Evolutionary conservation across 2,888 invertebrate genomes (phyloP).

Genomic region (Pedicia rivosa): DNA sequence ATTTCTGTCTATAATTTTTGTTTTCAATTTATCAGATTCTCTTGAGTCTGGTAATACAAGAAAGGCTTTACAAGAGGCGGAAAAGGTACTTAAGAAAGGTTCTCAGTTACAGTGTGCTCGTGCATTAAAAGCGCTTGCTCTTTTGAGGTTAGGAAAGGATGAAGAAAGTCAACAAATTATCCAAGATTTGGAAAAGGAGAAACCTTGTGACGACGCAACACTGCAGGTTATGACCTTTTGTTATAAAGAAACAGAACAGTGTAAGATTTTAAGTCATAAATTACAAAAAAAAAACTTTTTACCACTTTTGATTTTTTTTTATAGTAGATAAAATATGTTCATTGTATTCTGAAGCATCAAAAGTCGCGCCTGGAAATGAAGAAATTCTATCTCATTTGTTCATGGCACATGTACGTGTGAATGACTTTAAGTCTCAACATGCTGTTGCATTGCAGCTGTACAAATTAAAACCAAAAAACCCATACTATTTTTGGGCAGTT

Average conservation of each 20-base stretch:
- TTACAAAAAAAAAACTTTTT: constrained; percentile 1
- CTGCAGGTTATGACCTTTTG: constrained; percentile 91
- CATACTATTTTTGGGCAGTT: constrained; percentile 96
- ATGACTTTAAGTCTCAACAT: constrained; percentile 82
- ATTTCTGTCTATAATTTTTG: neutral
- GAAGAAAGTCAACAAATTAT: constrained; percentile 63
- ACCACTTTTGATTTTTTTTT: constrained; percentile 16
- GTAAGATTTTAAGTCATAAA: constrained; percentile 38
- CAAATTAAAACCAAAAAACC: constrained; percentile 83
- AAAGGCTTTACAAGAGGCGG: constrained; percentile 92
- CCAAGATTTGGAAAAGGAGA: constrained; percentile 58
- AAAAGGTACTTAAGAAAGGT: constrained; percentile 88
- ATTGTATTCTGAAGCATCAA: constrained; percentile 78
- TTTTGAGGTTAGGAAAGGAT: constrained; percentile 73
- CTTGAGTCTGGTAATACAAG: constrained; percentile 92
- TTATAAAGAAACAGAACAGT: constrained; percentile 79
- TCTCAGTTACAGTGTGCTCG: constrained; percentile 77
- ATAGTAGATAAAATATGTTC: constrained; percentile 78
- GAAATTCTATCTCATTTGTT: constrained; percentile 88
- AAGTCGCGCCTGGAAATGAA: constrained; percentile 73
- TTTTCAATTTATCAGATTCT: constrained; percentile 51
- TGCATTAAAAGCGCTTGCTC: constrained; percentile 81
- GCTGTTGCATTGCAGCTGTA: constrained; percentile 78
- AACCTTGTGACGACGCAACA: constrained; percentile 82
- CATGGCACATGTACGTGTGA: constrained; percentile 85